Percentiles rank a stretch among this genome's conserved stretches.
Conservation (phyloP, 2,113 vertebrate genomes). For the Crotalus viridis region DNA sequence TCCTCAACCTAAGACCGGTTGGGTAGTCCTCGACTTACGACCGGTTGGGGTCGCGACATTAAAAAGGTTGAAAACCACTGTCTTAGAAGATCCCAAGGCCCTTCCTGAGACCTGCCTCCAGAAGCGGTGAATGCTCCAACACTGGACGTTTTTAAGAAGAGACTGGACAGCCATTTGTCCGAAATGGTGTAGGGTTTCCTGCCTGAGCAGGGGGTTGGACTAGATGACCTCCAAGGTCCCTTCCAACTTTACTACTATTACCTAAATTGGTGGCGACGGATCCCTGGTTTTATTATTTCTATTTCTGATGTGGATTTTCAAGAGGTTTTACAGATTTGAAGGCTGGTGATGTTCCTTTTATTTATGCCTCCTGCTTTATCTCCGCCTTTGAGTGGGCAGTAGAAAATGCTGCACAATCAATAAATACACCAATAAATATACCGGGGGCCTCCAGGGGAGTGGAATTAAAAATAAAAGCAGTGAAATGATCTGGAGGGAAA, state of each 20-base stretch:
- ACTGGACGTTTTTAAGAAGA: too few relatives aligned
- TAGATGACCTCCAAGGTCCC: too few relatives aligned
- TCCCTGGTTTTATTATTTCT: background rate
- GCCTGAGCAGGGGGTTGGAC: too few relatives aligned
- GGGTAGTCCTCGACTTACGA: too few relatives aligned
- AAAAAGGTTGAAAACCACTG: too few relatives aligned
- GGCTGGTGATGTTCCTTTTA: background rate
- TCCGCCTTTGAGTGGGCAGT: background rate
- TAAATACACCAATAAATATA: background rate
- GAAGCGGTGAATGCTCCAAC: too few relatives aligned
- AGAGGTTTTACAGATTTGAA: background rate
- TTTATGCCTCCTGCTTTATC: background rate
- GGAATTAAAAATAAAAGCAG: background rate
- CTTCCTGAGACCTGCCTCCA: background rate
- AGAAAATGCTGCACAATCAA: background rate
- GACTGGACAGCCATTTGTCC: too few relatives aligned
- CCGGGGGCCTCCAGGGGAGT: background rate
- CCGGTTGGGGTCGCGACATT: too few relatives aligned
- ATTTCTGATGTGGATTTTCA: background rate
- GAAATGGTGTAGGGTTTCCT: too few relatives aligned
- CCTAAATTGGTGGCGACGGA: background rate
- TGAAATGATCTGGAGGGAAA: background rate
- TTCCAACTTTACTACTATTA: too few relatives aligned
- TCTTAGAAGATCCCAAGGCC: background rate
- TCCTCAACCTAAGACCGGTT: too few relatives aligned